These are phyloP conservation scores for Pachyuromys duprasi DNA, from an alignment of 2,797 vertebrate genomes.

Conservation along the genomic window DNA sequence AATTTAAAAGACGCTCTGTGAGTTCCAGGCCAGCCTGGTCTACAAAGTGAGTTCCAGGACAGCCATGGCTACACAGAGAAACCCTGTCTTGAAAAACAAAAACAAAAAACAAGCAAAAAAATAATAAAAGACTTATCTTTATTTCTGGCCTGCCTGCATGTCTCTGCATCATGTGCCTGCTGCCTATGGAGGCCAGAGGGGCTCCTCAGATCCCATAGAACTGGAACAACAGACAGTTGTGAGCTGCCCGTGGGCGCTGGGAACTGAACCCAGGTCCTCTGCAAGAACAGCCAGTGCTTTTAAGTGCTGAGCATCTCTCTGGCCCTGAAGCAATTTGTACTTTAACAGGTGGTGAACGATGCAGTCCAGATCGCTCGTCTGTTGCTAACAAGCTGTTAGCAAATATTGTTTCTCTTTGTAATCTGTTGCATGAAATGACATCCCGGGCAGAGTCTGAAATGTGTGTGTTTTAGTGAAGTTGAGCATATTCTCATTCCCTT, in stretches of 20 bases:
- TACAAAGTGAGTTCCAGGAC: neutral
- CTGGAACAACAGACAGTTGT: neutral
- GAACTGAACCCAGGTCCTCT: neutral
- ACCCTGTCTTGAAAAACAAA: neutral
- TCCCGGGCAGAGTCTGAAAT: no score
- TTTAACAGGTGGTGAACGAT: no score
- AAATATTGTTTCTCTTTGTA: no score
- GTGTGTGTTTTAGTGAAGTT: no score
- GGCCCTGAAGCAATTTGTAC: neutral
- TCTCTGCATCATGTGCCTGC: neutral
- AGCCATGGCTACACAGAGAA: neutral
- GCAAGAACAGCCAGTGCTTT: neutral
- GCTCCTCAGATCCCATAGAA: neutral
- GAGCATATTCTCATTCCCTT: no score
- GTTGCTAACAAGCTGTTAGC: no score
- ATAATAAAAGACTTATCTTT: neutral
- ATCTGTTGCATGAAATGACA: no score
- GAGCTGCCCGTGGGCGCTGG: neutral
- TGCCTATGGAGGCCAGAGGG: neutral
- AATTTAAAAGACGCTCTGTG: no score
- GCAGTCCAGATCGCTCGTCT: no score
- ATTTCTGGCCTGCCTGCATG: neutral
- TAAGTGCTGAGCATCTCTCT: neutral
- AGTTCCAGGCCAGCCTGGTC: neutral
- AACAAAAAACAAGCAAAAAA: neutral